phyloP scores from a whole-genome alignment of 2,888 invertebrate genomes.

The Cyclophora punctaria region DNA sequence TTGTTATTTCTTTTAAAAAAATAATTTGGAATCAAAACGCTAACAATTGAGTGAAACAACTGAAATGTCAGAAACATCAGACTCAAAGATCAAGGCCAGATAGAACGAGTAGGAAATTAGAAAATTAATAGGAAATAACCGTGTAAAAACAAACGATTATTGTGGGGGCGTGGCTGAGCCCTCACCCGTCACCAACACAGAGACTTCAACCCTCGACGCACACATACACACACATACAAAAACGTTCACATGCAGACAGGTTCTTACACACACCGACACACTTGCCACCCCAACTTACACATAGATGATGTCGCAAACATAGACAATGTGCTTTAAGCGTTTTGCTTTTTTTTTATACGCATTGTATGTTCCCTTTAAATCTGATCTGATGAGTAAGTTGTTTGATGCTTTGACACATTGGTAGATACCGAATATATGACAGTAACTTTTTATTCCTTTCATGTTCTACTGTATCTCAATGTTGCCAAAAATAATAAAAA shows the following conservation, averaged over 20 bases:
- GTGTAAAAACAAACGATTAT: slow-evolving; percentile 55
- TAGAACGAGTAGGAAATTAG: not conserved
- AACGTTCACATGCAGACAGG: slow-evolving; percentile 18
- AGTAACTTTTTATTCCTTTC: no score
- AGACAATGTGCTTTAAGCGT: slow-evolving; percentile 62
- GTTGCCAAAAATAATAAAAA: no score
- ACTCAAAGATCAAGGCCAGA: not conserved
- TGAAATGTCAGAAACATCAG: not conserved
- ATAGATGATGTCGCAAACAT: slow-evolving; percentile 41
- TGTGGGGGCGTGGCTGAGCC: slow-evolving; percentile 55
- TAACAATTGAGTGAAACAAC: not conserved
- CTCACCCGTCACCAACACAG: slow-evolving; percentile 48
- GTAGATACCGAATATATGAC: no score
- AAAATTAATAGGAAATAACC: slow-evolving; percentile 23
- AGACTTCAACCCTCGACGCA: slow-evolving; percentile 20
- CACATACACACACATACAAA: slow-evolving; percentile 17
- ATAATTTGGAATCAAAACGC: not conserved
- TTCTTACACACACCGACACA: slow-evolving; percentile 29
- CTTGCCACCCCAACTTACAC: slow-evolving; percentile 41
- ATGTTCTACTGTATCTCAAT: no score
- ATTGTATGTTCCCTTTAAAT: slow-evolving; percentile 46
- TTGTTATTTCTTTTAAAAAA: not conserved
- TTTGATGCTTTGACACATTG: no score
- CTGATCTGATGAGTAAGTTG: slow-evolving; percentile 24
- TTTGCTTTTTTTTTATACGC: slow-evolving; percentile 64